Conservation (phyloP, 2,888 invertebrate species). For the Dichetophora obliterata region DNA sequence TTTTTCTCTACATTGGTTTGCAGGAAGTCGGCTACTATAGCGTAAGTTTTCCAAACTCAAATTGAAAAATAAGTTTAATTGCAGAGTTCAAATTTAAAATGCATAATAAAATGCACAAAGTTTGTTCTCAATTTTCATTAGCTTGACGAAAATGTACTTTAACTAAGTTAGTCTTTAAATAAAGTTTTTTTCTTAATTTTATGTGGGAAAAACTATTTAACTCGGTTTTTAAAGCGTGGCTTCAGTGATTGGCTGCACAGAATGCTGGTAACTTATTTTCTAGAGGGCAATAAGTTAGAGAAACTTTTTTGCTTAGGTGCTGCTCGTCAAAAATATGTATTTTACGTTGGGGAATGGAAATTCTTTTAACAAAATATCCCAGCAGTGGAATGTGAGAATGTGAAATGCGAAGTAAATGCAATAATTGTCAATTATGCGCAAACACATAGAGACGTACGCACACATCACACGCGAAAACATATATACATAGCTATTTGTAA, state of each 20-base stretch:
- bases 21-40: slow-evolving; percentile 67
- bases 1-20: slow-evolving; percentile 83
- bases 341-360: background rate
- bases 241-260: background rate
- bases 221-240: background rate
- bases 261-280: background rate
- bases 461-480: background rate
- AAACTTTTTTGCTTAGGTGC: background rate
- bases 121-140: too few species aligned
- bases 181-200: background rate
- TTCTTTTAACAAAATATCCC: background rate
- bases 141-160: background rate
- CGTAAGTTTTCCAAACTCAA: slow-evolving; percentile 56
- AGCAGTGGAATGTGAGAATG: background rate
- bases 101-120: too few species aligned
- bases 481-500: background rate
- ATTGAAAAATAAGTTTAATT: background rate
- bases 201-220: background rate
- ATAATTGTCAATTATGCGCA: slow-evolving; percentile 37
- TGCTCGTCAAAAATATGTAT: background rate
- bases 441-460: slow-evolving; percentile 14
- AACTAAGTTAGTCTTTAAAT: background rate
- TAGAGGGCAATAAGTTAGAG: background rate
- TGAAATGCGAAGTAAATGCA: slow-evolving; percentile 15
- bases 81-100: background rate